Evolutionary conservation across 2,888 invertebrate genomes (phyloP), one percentile per base, ranked within the genome.

Genomic region (Trisateles emortualis): DNA sequence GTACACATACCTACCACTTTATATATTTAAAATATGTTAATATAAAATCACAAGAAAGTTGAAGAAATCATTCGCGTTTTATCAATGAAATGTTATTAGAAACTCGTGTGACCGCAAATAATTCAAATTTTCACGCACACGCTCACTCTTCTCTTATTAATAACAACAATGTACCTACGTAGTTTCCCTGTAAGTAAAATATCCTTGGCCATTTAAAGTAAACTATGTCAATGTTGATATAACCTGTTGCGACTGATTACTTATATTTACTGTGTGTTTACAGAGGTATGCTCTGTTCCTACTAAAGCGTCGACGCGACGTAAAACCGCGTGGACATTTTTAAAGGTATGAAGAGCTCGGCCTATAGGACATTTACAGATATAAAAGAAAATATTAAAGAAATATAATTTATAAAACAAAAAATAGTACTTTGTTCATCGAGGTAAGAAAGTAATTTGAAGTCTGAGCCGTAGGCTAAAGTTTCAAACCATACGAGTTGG

Each of bases 41-140:
- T n/a, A 19, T 19, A 19, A 19, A 19, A 19, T 19, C n/a, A n/a
- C n/a, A n/a, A n/a, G n/a, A 19, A 19, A 19, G 3, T 19, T 19
- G 19, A 19, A 5, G 5, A 19, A 19, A 19, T 33, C 8, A 3
- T 14, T 10, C 5, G 9, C 16, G 9, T 19, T 38, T 38, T 19
- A 38, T 35, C 35, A 19, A 19, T 38, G 19, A 19, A 38, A 38
- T 35, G 35, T 35, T 35, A 19, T 14, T 38, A 16, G 35, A 35
- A 35, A 19, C 19, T 38, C 17, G n/a, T 9, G 3, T 1, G 9
- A n/a, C 19, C 19, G 36, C 10, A n/a, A 9, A 19, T 1, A 16
- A 38, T 38, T 2, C 3, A 16, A 19, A 38, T 38, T n/a, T 9
- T 19, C 36, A 19, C 36, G 36, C 36, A 14, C 19, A 14, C 19